phyloP scores from a whole-genome alignment of 1,140 invertebrate species.

The Helicoverpa armigera region DNA sequence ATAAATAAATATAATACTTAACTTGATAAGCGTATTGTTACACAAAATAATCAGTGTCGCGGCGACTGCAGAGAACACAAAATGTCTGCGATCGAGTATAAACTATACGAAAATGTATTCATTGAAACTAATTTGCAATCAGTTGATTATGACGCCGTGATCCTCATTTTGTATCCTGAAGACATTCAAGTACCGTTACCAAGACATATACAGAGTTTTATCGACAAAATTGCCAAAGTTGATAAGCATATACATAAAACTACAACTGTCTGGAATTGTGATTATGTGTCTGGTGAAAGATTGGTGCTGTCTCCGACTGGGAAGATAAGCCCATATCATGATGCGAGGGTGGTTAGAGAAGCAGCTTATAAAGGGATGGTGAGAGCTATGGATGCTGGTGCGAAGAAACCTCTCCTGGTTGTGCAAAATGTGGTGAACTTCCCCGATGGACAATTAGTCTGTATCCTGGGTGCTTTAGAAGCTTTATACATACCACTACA shows the following conservation, averaged over 20 bases:
- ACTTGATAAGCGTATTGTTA: neutral
- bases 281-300: conserved; percentile 88
- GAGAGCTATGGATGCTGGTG: conserved; percentile 89
- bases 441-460: conserved; percentile 88
- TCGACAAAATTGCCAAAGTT: conserved; percentile 72
- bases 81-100: conserved; percentile 61
- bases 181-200: conserved; percentile 70
- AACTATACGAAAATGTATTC: conserved; percentile 79
- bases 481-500: conserved; percentile 95
- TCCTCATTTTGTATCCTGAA: conserved; percentile 82
- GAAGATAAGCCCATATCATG: conserved; percentile 92
- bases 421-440: conserved; percentile 87
- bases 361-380: conserved; percentile 85
- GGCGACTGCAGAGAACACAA: neutral
- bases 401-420: conserved; percentile 90
- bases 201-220: conserved; percentile 72
- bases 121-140: conserved; percentile 79
- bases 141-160: conserved; percentile 83
- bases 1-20: neutral
- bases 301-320: conserved; percentile 93
- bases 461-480: conserved; percentile 94
- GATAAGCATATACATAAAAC: conserved; percentile 84
- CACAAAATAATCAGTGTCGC: neutral
- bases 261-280: conserved; percentile 87
- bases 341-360: conserved; percentile 87